These are phyloP conservation scores for Eledona agricola DNA, from an alignment of 2,888 invertebrate species.

Conservation along the genomic window DNA sequence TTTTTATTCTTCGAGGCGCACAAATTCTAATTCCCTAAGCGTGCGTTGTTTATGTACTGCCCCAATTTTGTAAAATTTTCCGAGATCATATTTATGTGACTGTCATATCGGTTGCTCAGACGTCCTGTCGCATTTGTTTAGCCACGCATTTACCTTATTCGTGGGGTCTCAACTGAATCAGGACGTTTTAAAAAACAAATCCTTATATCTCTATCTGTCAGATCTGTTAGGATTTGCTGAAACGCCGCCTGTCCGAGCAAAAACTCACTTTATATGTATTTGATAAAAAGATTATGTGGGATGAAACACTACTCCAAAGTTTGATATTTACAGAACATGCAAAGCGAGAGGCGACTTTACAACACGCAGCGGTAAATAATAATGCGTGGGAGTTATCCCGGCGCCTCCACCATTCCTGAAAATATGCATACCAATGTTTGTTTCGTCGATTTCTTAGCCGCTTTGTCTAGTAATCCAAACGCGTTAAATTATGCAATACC, in stretches of 20 bases:
- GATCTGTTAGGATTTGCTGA: conserved; percentile 27
- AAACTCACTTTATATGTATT: conserved; percentile 48
- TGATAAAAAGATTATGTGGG: conserved; percentile 48
- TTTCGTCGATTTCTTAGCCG: not conserved
- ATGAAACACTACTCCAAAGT: conserved; percentile 7
- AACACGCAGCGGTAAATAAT: too few relatives aligned
- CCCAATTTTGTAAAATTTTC: conserved; percentile 44
- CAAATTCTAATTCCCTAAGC: conserved; percentile 52
- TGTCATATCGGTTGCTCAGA: too few relatives aligned
- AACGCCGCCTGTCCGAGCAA: conserved; percentile 36
- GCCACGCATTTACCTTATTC: conserved; percentile 6
- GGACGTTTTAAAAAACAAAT: conserved; percentile 29
- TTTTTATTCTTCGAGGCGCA: conserved; percentile 46
- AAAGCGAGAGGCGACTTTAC: conserved; percentile 1
- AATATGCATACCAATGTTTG: not conserved
- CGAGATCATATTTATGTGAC: too few relatives aligned
- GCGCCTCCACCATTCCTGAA: too few relatives aligned
- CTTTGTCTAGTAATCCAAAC: conserved; percentile 10
- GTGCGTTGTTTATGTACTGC: conserved; percentile 50
- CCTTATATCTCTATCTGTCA: conserved; percentile 25
- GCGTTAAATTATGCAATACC: conserved; percentile 12
- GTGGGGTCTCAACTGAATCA: conserved; percentile 9
- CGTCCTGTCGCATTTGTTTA: too few relatives aligned
- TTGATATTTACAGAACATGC: not conserved
- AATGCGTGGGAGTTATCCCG: too few relatives aligned